Evolutionary conservation across 1,140 invertebrate genomes (phyloP), one percentile per base, ranked within the genome.

Genomic region (Aporrectodea caliginosa): DNA sequence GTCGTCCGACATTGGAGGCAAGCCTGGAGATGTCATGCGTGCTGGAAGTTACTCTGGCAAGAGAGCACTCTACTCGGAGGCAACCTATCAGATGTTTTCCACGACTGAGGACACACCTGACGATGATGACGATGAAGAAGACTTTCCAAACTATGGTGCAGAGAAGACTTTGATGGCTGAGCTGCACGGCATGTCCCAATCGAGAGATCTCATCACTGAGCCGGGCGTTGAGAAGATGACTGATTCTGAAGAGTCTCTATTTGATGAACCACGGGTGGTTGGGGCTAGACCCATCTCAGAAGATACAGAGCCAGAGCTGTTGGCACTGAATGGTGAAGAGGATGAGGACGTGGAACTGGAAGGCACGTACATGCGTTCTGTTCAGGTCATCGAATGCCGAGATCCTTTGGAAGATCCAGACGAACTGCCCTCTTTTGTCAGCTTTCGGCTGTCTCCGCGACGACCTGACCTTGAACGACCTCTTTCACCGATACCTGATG

Each of bases 331-430:
- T 84, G 89, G 90, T 79, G 85, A 82, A 35, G 86, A 85, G 78
- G 86, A 88, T 78, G 88, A 88, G 75, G 87, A 86, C 73, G 88
- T 90, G 83, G 87, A 88, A 79, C 80, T 88, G 16, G 86, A 88
- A 82, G 80, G 82, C n/a, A 35, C 43, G 43, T 58, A 6, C 22
- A 12, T 22, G 22, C 22, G 22, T 58, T 58, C 43, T 58, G 22
- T 22, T 58, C 30, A n/a, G 12, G 2, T 27, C 6, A n/a, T 27
- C 27, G n/a, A 72, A n/a, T 72, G 70, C n/a, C 30, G 27, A 27
- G n/a, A 77, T 58, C 16, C 34, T 68, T 27, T 58, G 30, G 43
- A 77, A 58, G 58, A 16, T 58, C 30, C 75, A 29, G 27, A 16
- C 71, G 27, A 72, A n/a, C n/a, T 32, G 71, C 71, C 71, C 6